A percentile compares a stretch with the other conserved stretches of the same genome.
Conservation (phyloP, 2,888 invertebrate genomes). For the Scaptodrosophila latifasciaeformis region DNA sequence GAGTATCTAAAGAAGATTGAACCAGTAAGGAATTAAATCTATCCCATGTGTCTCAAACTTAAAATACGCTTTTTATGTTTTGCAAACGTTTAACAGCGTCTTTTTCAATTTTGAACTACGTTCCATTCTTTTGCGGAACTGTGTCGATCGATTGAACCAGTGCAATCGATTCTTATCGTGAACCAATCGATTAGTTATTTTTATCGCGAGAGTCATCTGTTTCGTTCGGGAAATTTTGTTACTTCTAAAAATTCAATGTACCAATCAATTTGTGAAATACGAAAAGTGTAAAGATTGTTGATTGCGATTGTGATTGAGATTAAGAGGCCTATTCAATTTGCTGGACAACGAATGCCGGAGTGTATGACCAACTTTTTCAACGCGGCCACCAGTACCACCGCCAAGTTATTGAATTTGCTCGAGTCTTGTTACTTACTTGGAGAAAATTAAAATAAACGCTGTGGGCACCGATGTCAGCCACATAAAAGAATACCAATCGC, state of each 20-base stretch:
- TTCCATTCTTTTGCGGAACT: too few relatives aligned
- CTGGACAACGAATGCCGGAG: conserved; percentile 24
- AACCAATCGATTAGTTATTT: too few relatives aligned
- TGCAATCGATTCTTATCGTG: too few relatives aligned
- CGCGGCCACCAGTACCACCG: neutral
- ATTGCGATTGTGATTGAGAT: conserved; percentile 4
- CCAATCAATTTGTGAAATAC: neutral
- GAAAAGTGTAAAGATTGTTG: neutral
- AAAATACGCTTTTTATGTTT: too few relatives aligned
- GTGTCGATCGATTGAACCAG: too few relatives aligned
- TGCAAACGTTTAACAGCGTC: too few relatives aligned
- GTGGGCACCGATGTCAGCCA: conserved; percentile 76
- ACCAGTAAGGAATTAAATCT: too few relatives aligned
- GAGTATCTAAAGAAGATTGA: conserved; percentile 76
- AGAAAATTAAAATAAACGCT: conserved; percentile 74
- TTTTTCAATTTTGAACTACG: too few relatives aligned
- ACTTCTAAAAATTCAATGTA: conserved; percentile 17
- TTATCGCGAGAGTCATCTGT: too few relatives aligned
- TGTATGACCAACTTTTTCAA: conserved; percentile 1
- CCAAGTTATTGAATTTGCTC: conserved; percentile 13
- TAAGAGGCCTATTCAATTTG: neutral
- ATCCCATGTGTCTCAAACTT: too few relatives aligned
- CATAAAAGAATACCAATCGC: conserved; percentile 76
- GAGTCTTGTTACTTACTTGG: conserved; percentile 75
- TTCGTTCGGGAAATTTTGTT: too few relatives aligned